Evolutionary conservation across 2,888 invertebrate genomes (phyloP), one percentile per base, ranked within the genome.

Genomic region (Ditylenchus weischeri): DNA sequence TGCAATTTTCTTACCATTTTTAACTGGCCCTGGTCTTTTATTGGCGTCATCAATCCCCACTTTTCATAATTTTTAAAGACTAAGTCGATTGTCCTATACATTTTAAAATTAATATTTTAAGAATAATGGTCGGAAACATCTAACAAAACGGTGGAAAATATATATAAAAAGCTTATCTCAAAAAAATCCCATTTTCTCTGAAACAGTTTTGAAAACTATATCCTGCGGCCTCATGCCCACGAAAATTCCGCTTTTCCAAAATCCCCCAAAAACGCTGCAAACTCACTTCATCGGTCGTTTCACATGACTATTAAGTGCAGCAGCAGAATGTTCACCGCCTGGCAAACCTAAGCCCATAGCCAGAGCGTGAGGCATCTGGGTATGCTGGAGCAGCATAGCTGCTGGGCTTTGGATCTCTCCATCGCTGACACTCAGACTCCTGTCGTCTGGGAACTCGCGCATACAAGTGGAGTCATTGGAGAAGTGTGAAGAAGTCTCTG

Each of bases 251-350:
- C 18, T 6, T 50, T 50, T 50, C 2, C 50, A 2, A 5, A 54
- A 54, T 11, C 1, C 29, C 54, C n/a, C 54, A 10, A 54, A 54
- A 54, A 54, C n/a, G 5, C 13, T 15, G 10, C 5, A 54, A 36
- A 50, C 54, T 18, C 23, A 68, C 68, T 81, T 81, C 81, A 81
- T 81, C 38, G 81, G 81, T 19, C 81, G 72, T 64, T 81, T 81
- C 65, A 81, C 81, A 23, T 62, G 62, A 62, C 47, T 62, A 10
- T 59, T 35, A 35, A 59, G 35, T n/a, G 59, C 21, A 43, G 29
- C 59, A 21, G 59, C 11, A 15, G 43, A 6, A 15, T 43, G 43
- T 43, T 43, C 43, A 43, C 2, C 2, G 5, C 3, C 29, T 2
- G 43, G 1, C 43, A 43, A 15, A 13, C 43, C 43, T 8, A 43